Conservation (phyloP, 2,113 vertebrate genomes). For the Myotis brandtii region DNA sequence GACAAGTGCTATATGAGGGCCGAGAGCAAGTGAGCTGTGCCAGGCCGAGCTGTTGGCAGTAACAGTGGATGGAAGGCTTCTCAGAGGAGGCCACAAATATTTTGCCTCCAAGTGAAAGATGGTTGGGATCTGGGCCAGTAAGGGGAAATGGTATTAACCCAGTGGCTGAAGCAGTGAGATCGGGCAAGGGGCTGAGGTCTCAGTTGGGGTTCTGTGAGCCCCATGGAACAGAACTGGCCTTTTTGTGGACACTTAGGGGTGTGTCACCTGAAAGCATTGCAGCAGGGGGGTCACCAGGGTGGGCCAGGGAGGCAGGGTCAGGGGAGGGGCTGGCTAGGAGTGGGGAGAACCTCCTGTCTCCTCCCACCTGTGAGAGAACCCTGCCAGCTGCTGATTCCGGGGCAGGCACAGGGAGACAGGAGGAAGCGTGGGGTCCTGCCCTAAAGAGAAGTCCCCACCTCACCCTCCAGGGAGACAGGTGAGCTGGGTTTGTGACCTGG, state of each 20-base stretch:
- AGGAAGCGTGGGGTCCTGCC: neutral
- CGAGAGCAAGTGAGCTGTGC: neutral
- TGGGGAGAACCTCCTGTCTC: neutral
- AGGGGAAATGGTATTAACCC: neutral
- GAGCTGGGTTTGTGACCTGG: neutral
- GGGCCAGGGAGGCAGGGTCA: fast-evolving
- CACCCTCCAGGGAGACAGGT: neutral
- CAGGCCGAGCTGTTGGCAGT: neutral
- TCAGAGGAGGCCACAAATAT: neutral
- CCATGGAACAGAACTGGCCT: neutral
- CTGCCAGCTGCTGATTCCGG: neutral
- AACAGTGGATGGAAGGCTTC: neutral
- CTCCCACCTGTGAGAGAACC: neutral
- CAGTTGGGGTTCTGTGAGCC: neutral
- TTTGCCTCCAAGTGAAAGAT: neutral
- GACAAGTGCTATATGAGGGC: neutral
- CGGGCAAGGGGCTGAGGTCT: neutral
- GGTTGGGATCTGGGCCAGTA: neutral
- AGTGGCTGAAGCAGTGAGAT: neutral
- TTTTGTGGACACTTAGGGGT: neutral
- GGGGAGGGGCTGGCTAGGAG: neutral
- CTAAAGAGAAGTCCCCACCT: neutral
- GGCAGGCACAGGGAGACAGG: neutral
- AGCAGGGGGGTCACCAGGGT: no score
- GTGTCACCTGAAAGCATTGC: neutral